Conservation (phyloP, 2,113 vertebrate genomes). For the Perognathus longimembris region DNA sequence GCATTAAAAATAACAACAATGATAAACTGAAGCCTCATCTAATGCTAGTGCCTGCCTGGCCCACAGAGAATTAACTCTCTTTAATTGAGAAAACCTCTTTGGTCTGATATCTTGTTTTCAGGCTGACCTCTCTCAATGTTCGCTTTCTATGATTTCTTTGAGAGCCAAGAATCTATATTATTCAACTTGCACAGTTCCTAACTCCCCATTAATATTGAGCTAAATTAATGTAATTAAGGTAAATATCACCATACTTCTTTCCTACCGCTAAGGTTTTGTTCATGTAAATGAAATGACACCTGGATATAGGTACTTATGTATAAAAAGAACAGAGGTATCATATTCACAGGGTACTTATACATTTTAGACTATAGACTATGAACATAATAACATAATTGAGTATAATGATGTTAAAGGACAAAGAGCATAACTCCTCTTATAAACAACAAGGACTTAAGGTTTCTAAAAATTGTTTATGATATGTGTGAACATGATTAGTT, state of each 20-base stretch:
- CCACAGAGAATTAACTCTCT: not conserved
- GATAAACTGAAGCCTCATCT: no score
- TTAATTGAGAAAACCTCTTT: not conserved
- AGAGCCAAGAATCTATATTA: conserved; percentile 3
- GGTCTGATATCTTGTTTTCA: not conserved
- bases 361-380: not conserved
- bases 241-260: not conserved
- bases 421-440: not conserved
- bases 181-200: not conserved
- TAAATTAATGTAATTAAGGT: not conserved
- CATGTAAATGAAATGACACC: not conserved
- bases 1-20: no score
- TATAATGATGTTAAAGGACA: not conserved
- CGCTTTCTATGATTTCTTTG: not conserved
- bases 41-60: not conserved
- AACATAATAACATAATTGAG: not conserved
- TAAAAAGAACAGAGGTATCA: not conserved
- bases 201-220: conserved; percentile 1
- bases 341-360: not conserved
- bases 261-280: not conserved
- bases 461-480: not conserved
- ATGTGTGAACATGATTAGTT: not conserved
- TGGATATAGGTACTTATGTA: not conserved
- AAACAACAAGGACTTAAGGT: not conserved
- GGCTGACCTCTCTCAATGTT: not conserved